These are phyloP conservation scores for Leucopsar rothschildi DNA, from an alignment of 2,113 vertebrate genomes.

Conservation along the genomic window DNA sequence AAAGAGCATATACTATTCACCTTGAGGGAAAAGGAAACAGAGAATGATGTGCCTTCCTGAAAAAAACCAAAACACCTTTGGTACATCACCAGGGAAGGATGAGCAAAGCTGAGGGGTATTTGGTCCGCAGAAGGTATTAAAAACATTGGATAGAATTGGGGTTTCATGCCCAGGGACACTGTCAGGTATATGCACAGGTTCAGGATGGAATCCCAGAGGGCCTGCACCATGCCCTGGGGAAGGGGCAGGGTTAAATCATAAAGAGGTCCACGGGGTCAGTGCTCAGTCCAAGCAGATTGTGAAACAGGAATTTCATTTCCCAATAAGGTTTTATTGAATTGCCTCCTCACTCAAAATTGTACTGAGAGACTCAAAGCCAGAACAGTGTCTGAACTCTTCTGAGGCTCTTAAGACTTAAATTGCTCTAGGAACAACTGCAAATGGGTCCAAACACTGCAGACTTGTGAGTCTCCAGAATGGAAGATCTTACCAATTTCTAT, in stretches of 20 bases:
- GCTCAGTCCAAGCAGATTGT: not conserved
- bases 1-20: not conserved
- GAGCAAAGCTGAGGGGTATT: not conserved
- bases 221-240: not conserved
- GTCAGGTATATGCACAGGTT: not conserved
- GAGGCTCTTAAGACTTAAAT: not conserved
- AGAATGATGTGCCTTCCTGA: not conserved
- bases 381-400: not conserved
- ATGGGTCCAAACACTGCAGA: not conserved
- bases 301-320: not conserved
- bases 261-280: not conserved
- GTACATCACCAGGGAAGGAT: not conserved
- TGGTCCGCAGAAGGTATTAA: not conserved
- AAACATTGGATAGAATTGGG: not conserved
- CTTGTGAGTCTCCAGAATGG: not conserved
- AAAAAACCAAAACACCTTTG: not conserved
- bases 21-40: not conserved
- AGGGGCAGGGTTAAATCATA: not conserved
- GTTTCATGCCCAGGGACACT: not conserved
- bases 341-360: not conserved
- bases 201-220: not conserved
- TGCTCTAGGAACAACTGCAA: not conserved
- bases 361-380: not conserved
- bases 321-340: not conserved
- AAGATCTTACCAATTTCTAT: not conserved